Evolutionary conservation across 1,140 invertebrate genomes (phyloP), one percentile per base, ranked within the genome.

Genomic region (Scaptomyza hsui): DNA sequence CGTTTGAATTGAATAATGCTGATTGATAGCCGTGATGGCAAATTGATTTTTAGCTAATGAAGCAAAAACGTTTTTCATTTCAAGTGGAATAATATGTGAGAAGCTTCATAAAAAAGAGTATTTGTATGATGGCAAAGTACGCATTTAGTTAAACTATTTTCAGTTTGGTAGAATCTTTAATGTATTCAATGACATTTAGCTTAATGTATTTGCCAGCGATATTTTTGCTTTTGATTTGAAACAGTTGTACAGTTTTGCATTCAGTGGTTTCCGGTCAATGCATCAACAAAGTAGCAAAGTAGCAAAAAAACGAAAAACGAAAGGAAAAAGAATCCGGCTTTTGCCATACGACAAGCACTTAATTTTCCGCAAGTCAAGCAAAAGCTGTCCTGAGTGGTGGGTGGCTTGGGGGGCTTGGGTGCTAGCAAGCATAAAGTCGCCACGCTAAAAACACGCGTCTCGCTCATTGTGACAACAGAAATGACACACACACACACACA

Each of bases 221-320:
- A 24, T 49, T 42, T 60, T 18, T 9, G 21, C 19, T 5, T 69
- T 9, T 32, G 18, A 44, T 42, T 18, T 29, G 21, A 5, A 32
- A 53, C 24, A 41, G n/a, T 39, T 35, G 18, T 24, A 47, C 41
- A 26, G 26, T 65, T 72, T 67, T 59, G 52, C 62, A 72, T 72
- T 72, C 29, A 47, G 45, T 26, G 29, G 41, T 68, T 83, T 85
- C 80, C 80, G 80, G 80, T 85, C 80, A 85, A 81, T 85, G 80
- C 77, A 75, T 86, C 77, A 80, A 80, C 77, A 80, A 80, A 77
- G 63, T 86, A 76, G 60, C 80, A 45, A 55, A 35, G 32, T n/a
- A 15, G 10, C 29, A 26, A 19, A 41, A 51, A 56, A 47, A 19
- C n/a, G 6, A 47, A 62, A 57, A 67, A 44, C 15, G 26, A 39